Percentiles rank a stretch among this genome's conserved stretches.
These are phyloP conservation scores for Crenuchus spilurus DNA, from an alignment of 2,797 vertebrate genomes.

Conservation along the genomic window DNA sequence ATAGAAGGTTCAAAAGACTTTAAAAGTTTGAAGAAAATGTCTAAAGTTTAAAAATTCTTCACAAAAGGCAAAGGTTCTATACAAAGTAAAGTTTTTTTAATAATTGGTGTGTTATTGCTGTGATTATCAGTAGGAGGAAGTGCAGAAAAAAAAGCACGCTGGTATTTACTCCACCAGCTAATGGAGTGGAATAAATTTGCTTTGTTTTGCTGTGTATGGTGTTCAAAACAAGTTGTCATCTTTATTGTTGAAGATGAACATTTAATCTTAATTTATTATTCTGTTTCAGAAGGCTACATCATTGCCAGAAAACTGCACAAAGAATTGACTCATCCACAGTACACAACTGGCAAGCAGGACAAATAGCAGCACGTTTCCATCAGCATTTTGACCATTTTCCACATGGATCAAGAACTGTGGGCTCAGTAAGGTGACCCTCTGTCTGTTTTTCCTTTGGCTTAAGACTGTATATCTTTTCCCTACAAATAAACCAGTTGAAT, in stretches of 20 bases:
- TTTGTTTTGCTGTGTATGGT: background rate
- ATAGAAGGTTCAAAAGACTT: too few relatives aligned
- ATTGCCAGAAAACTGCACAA: background rate
- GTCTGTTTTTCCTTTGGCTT: slow-evolving; percentile 23
- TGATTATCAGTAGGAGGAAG: too few relatives aligned
- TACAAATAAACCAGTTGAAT: slow-evolving; percentile 13
- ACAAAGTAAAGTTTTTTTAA: too few relatives aligned
- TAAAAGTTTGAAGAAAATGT: too few relatives aligned
- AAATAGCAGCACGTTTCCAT: slow-evolving; percentile 16
- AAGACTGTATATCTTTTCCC: background rate
- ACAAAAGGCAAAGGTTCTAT: too few relatives aligned
- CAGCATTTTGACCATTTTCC: background rate
- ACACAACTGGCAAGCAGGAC: background rate
- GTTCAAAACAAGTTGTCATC: slow-evolving; percentile 3
- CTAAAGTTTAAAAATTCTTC: too few relatives aligned
- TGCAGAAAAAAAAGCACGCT: too few relatives aligned
- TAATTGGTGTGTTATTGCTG: too few relatives aligned
- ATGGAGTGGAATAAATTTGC: background rate
- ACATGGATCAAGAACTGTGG: background rate
- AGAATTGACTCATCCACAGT: background rate
- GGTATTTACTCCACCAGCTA: too few relatives aligned
- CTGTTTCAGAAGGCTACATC: background rate
- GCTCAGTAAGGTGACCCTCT: slow-evolving; percentile 16
- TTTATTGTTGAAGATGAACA: background rate
- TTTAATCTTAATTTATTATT: slow-evolving; percentile 3